phyloP scores from a whole-genome alignment of 2,888 invertebrate genomes.

The Tipula helvola region DNA sequence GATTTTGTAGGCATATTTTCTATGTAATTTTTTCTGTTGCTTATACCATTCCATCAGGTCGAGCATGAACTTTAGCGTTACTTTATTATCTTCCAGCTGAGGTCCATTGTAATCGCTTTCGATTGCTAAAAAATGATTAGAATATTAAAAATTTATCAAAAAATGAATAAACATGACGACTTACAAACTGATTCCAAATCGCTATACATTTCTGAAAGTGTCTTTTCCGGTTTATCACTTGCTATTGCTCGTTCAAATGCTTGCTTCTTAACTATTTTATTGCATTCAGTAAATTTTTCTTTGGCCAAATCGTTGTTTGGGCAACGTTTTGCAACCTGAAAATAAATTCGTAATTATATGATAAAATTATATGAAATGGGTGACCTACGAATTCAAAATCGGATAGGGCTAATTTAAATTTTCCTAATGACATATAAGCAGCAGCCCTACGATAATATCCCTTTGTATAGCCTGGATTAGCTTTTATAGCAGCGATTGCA shows the following conservation, averaged over 20 bases:
- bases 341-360: constrained; percentile 1
- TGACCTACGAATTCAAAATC: constrained; percentile 86
- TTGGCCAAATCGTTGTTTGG: constrained; percentile 93
- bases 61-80: constrained; percentile 79
- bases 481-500: constrained; percentile 80
- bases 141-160: constrained; percentile 15
- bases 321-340: constrained; percentile 74
- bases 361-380: background rate
- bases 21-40: constrained; percentile 84
- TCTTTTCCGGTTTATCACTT: constrained; percentile 76
- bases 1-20: constrained; percentile 96
- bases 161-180: constrained; percentile 10
- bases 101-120: constrained; percentile 94
- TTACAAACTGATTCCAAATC: constrained; percentile 84
- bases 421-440: constrained; percentile 94
- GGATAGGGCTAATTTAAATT: constrained; percentile 89
- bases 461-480: constrained; percentile 84
- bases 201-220: constrained; percentile 69
- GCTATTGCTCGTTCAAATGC: constrained; percentile 97
- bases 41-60: constrained; percentile 84
- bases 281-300: constrained; percentile 83
- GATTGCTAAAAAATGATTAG: constrained; percentile 50
- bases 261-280: constrained; percentile 86
- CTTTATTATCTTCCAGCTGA: constrained; percentile 70
- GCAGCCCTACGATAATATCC: constrained; percentile 96